phyloP scores from a whole-genome alignment of 2,113 vertebrate genomes.

The Chionodraco myersi region DNA sequence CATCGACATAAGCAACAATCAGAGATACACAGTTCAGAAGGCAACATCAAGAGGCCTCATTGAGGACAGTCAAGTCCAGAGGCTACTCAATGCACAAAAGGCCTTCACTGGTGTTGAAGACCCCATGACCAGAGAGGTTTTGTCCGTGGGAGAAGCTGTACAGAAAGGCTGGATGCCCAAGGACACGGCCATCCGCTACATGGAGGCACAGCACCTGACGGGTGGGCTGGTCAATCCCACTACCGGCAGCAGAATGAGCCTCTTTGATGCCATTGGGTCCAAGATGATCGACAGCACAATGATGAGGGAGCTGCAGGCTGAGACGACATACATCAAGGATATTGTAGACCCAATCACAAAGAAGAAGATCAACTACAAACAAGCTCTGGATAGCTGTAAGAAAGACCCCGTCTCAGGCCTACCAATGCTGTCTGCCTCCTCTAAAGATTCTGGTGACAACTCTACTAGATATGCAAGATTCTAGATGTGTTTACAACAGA shows the following conservation, averaged over 20 bases:
- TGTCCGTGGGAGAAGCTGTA: slow-evolving; percentile 92
- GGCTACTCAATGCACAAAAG: slow-evolving; percentile 94
- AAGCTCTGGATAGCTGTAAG: slow-evolving; percentile 90
- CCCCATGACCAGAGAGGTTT: slow-evolving; percentile 86
- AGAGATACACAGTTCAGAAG: slow-evolving; percentile 90
- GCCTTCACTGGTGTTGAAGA: slow-evolving; percentile 95
- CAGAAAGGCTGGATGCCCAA: slow-evolving; percentile 95
- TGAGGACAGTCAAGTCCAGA: slow-evolving; percentile 87
- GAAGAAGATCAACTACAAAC: slow-evolving; percentile 93
- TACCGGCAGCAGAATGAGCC: slow-evolving; percentile 83
- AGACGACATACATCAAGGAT: slow-evolving; percentile 88
- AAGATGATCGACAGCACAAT: slow-evolving; percentile 89
- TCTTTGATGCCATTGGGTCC: slow-evolving; percentile 84
- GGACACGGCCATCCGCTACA: slow-evolving; percentile 87
- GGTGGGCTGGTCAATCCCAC: slow-evolving; percentile 93
- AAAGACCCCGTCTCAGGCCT: slow-evolving; percentile 87
- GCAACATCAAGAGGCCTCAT: slow-evolving; percentile 87
- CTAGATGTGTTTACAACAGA: slow-evolving; percentile 72
- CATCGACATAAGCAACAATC: slow-evolving; percentile 87
- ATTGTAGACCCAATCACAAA: slow-evolving; percentile 91
- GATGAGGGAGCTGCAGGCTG: slow-evolving; percentile 88
- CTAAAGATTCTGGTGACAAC: slow-evolving; percentile 67
- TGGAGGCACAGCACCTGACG: slow-evolving; percentile 92
- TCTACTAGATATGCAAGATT: slow-evolving; percentile 60
- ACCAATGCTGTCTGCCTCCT: slow-evolving; percentile 86